Evolutionary conservation across 2,113 vertebrate species (phyloP).

Genomic region (Cranoglanis bouderius): DNA sequence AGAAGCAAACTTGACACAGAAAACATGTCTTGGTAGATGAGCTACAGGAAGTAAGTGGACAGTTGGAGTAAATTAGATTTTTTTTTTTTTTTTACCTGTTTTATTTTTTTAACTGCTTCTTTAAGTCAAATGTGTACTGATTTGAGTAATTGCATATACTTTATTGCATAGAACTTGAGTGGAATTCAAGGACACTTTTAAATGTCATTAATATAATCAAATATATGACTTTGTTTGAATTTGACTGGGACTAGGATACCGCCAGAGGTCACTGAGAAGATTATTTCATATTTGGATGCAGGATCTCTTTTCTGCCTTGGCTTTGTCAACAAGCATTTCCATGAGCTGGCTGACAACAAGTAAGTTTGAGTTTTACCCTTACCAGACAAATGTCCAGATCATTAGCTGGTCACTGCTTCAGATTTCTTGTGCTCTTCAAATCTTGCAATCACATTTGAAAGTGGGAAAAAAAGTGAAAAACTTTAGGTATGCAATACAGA

Average conservation of each 20-base stretch:
- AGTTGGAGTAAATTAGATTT: background rate
- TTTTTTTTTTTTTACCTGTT: background rate
- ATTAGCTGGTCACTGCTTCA: background rate
- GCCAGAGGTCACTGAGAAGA: slow-evolving; percentile 80
- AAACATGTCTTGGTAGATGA: background rate
- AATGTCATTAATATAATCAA: background rate
- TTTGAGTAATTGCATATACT: background rate
- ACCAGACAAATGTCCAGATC: background rate
- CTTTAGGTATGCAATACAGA: background rate
- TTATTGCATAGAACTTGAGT: background rate
- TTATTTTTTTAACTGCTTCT: background rate
- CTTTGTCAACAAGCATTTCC: slow-evolving; percentile 79
- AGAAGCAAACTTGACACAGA: background rate
- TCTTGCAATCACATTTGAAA: background rate
- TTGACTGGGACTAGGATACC: slow-evolving; percentile 76
- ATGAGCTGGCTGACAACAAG: slow-evolving; percentile 83
- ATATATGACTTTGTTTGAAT: slow-evolving; percentile 33
- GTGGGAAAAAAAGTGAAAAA: background rate
- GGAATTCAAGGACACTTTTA: background rate
- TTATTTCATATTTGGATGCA: slow-evolving; percentile 84
- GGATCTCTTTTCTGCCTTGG: slow-evolving; percentile 74
- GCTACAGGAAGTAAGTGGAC: background rate
- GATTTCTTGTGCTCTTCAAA: background rate
- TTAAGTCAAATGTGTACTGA: background rate
- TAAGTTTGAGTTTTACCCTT: slow-evolving; percentile 68